phyloP scores from a whole-genome alignment of 2,113 vertebrate genomes.

The Oxyruncus cristatus region DNA sequence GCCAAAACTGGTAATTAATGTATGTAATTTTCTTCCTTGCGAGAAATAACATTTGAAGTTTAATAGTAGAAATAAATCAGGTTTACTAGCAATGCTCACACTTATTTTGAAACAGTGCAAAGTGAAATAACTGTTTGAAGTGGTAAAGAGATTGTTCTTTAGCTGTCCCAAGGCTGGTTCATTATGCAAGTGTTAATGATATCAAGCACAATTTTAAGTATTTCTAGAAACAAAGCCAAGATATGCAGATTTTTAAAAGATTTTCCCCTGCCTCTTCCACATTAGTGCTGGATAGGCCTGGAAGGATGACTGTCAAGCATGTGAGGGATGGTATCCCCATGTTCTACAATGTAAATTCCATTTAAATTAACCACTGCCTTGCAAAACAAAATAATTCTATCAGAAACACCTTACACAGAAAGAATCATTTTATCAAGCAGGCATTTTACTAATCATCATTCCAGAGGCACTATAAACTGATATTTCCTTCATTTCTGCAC shows the following conservation, averaged over 20 bases:
- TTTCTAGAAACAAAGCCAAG: background rate
- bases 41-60: conserved; percentile 30
- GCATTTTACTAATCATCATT: background rate
- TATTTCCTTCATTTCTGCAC: background rate
- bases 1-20: conserved; percentile 18
- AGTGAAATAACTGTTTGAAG: conserved; percentile 17
- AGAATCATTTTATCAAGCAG: background rate
- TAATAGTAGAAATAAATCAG: conserved; percentile 12
- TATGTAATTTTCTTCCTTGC: background rate
- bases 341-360: background rate
- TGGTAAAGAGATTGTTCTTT: background rate
- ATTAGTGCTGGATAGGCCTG: background rate
- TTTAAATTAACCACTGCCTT: background rate
- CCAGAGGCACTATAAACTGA: background rate
- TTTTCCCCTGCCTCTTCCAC: background rate
- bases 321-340: background rate
- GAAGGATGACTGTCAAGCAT: background rate
- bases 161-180: background rate
- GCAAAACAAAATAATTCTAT: background rate
- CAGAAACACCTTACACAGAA: background rate
- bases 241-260: background rate
- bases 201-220: background rate
- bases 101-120: background rate
- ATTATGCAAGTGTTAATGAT: background rate
- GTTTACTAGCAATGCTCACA: conserved; percentile 6